Percentiles rank a stretch among this genome's conserved stretches.
phyloP scores from a whole-genome alignment of 2,797 vertebrate genomes.

The Enteromius paludinosus region DNA sequence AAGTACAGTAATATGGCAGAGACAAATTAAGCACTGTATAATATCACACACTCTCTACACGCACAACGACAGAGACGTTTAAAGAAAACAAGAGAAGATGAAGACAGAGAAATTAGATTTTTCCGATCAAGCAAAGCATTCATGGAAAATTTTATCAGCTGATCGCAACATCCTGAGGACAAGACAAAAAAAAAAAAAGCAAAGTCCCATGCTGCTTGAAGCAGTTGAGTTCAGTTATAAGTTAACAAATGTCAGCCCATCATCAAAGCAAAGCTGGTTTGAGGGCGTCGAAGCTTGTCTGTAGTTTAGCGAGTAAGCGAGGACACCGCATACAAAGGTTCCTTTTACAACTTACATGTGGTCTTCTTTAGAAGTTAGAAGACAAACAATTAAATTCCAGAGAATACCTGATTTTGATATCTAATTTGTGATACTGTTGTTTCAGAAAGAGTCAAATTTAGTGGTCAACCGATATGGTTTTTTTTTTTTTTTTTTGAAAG shows the following conservation, averaged over 20 bases:
- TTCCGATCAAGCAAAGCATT: constrained; percentile 10
- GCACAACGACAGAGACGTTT: not conserved
- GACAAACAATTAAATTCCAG: constrained; percentile 1
- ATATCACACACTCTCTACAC: not conserved
- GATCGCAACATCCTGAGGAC: constrained; percentile 23
- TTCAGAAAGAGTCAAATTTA: not conserved
- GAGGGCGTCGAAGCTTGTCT: constrained; percentile 10
- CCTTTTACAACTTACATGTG: constrained; percentile 14
- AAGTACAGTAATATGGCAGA: not conserved
- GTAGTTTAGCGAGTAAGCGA: not conserved
- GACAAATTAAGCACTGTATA: not conserved
- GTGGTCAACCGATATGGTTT: too few species aligned
- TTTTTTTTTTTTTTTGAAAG: too few species aligned
- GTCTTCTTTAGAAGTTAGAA: not conserved
- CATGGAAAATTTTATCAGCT: constrained; percentile 17
- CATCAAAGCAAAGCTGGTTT: constrained; percentile 17
- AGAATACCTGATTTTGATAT: not conserved
- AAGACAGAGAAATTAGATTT: not conserved
- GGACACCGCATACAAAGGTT: constrained; percentile 6
- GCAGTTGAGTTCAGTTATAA: constrained; percentile 13
- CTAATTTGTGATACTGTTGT: not conserved
- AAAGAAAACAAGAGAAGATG: not conserved
- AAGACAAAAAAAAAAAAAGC: not conserved
- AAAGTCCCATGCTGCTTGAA: not conserved
- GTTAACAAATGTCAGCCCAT: constrained; percentile 29